Base-by-base conservation (phyloP, 2,888 invertebrate species). In the Heliothis peltigera region DNA sequence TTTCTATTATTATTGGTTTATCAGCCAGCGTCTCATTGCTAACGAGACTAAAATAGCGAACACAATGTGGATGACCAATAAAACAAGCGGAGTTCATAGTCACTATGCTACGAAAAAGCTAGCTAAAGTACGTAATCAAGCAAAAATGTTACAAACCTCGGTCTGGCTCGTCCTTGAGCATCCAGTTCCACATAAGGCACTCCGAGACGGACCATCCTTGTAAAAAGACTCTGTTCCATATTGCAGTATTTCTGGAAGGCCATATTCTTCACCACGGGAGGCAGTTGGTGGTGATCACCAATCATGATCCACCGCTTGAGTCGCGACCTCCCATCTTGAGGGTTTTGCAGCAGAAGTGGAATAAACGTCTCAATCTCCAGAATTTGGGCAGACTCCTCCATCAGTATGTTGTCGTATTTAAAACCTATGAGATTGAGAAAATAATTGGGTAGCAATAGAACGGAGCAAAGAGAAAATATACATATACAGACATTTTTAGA, bases 281-380 rank as follows among this genome's bases (percentile, higher is more conserved):
- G 99, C 80, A 99, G 95, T 92, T 99, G 99, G 92, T 99, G 99
- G 92, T 99, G 99, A 93, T 98, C 99, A 0, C 99, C 99, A 84
- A 99, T 99, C 99, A 99, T 99, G 82, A 99, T 99, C 99, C 99
- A 99, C 17, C 99, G 96, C 92, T 99, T 99, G 66, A 99, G 95
- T 0, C 99, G 96, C 87, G 99, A 99, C 79, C 97, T 97, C 0
- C 99, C 99, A 88, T 99, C 99, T 89, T 99, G 97, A 0, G 99
- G 99, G 92, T 99, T 99, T 95, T 99, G 99, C n/a, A 99, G 96
- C 2, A 99, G 95, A 15, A 99, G 95, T 0, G 99, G 99, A 82
- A 99, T 99, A 90, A 99, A 99, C 0, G 99, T 99, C 93, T 99
- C 99, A 69, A 99, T 99, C 94, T 99, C 99, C 44, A 99, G 95